Conservation (phyloP, 2,113 vertebrate species). For the Piaya cayana region DNA sequence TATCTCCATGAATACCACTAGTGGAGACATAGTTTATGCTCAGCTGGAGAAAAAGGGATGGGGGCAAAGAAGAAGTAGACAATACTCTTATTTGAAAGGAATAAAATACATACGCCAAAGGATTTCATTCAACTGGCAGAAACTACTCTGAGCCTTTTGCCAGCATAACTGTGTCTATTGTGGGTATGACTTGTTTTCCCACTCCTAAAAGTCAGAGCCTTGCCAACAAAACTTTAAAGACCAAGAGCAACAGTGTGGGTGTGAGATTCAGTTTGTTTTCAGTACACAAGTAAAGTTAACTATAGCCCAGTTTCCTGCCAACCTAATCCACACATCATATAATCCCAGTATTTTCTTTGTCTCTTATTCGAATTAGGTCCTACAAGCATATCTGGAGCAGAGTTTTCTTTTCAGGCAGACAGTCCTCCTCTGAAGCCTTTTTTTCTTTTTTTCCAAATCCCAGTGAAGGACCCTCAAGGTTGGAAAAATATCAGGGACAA, state of each 20-base stretch:
- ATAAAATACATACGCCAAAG: background rate
- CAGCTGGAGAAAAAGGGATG: background rate
- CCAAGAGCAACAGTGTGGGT: background rate
- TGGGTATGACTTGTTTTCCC: constrained; percentile 44
- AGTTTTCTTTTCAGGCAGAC: background rate
- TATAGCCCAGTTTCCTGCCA: constrained; percentile 24
- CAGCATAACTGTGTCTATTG: background rate
- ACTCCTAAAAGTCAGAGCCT: constrained; percentile 38
- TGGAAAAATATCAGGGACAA: background rate
- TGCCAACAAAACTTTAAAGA: constrained; percentile 60
- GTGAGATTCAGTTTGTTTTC: background rate
- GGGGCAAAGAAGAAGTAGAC: background rate
- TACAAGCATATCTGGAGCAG: background rate
- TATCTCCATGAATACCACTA: background rate
- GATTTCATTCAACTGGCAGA: constrained; percentile 31
- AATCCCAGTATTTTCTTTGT: background rate
- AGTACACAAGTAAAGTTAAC: background rate
- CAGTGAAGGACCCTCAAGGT: background rate
- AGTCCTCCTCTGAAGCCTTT: background rate
- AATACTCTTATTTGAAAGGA: background rate
- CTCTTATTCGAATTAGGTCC: background rate
- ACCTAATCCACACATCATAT: background rate
- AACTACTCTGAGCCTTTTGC: background rate
- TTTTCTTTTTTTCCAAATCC: background rate
- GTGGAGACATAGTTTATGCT: background rate